A percentile compares a stretch with the other conserved stretches of the same genome.
Evolutionary conservation across 2,888 invertebrate genomes (phyloP).

Genomic region (Polylopha cassiicola): DNA sequence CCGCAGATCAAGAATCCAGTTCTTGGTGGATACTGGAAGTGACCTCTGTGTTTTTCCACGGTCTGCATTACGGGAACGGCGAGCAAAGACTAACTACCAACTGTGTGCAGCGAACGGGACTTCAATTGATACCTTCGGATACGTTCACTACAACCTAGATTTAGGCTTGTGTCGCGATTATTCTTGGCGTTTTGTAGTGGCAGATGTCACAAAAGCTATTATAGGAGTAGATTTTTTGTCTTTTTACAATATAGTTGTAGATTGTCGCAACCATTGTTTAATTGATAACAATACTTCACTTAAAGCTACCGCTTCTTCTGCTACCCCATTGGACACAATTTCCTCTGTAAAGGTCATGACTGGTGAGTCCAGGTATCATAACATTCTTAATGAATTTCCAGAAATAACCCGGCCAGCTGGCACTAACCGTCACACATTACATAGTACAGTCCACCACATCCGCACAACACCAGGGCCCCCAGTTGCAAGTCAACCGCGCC

Average conservation of each 20-base stretch:
- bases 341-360: slow-evolving; percentile 6
- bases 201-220: slow-evolving; percentile 15
- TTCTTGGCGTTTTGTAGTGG: slow-evolving; percentile 18
- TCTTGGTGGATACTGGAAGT: slow-evolving; percentile 20
- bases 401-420: slow-evolving; percentile 19
- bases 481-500: slow-evolving; percentile 24
- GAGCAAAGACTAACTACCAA: background rate
- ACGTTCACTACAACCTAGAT: slow-evolving; percentile 2
- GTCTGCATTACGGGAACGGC: slow-evolving; percentile 4
- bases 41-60: slow-evolving; percentile 22
- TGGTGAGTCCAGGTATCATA: slow-evolving; percentile 6
- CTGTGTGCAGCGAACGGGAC: slow-evolving; percentile 11
- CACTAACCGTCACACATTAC: slow-evolving; percentile 2
- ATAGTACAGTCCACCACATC: slow-evolving; percentile 21
- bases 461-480: slow-evolving; percentile 26
- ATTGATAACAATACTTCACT: background rate
- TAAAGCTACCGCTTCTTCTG: background rate
- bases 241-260: slow-evolving; percentile 17
- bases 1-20: slow-evolving; percentile 1
- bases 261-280: slow-evolving; percentile 8
- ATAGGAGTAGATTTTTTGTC: slow-evolving; percentile 20
- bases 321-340: background rate
- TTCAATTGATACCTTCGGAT: slow-evolving; percentile 5
- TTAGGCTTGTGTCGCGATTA: slow-evolving; percentile 15
- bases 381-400: slow-evolving; percentile 7